Conservation (phyloP, 1,140 invertebrate genomes). For the Ctenoplectra terminalis region DNA sequence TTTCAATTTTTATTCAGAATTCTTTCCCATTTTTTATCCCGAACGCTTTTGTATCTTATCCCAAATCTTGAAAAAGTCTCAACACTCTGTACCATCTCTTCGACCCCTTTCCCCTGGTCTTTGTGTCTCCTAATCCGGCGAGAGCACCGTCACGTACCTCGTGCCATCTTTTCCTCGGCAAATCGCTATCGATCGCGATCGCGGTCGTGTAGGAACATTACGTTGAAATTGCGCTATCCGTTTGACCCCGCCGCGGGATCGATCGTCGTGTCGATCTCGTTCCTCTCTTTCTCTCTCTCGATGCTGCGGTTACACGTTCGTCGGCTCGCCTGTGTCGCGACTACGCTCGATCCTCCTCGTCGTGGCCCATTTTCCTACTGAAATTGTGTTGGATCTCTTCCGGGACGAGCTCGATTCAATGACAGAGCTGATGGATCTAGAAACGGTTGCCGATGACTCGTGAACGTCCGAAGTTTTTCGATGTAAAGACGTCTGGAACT, state of each 20-base stretch:
- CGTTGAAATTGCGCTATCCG: conserved; percentile 72
- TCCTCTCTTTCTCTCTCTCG: conserved; percentile 38
- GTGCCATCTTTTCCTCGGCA: conserved; percentile 54
- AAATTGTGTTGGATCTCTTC: conserved; percentile 56
- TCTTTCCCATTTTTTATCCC: no score
- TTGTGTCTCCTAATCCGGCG: conserved; percentile 19
- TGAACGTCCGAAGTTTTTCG: not conserved
- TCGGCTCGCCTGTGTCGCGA: not conserved
- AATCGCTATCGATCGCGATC: conserved; percentile 66
- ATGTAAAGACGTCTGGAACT: no score
- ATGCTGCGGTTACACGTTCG: conserved; percentile 13
- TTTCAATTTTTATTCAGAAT: no score
- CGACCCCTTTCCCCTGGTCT: not conserved
- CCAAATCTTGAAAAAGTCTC: not conserved
- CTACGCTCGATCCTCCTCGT: conserved; percentile 2
- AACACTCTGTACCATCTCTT: not conserved
- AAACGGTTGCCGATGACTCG: not conserved
- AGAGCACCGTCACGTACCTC: conserved; percentile 65
- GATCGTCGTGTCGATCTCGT: conserved; percentile 59
- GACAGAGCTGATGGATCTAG: not conserved
- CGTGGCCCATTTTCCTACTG: conserved; percentile 52
- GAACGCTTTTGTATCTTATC: not conserved
- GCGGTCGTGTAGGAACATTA: conserved; percentile 62
- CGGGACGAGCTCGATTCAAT: conserved; percentile 10
- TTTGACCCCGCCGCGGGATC: conserved; percentile 65